Evolutionary conservation across 2,888 invertebrate species (phyloP).

Genomic region (Hybos culiciformis): DNA sequence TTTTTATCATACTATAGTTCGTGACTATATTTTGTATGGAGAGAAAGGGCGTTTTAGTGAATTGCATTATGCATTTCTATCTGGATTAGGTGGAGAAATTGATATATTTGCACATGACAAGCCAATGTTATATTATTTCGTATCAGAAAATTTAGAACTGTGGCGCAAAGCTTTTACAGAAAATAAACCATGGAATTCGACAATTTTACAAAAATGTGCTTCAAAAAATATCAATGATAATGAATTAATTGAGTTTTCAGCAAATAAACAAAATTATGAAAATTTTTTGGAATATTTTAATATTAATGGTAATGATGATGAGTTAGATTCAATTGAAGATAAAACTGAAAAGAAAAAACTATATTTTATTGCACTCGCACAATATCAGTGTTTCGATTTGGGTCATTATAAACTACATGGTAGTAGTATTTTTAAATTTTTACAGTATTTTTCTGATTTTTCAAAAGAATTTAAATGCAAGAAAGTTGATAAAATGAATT

Average conservation of each 20-base stretch:
- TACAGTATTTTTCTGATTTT: not conserved
- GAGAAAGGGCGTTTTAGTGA: not conserved
- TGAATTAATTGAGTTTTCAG: not conserved
- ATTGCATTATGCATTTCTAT: not conserved
- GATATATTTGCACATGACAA: not conserved
- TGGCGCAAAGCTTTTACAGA: not conserved
- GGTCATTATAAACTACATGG: not conserved
- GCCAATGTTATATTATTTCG: constrained; percentile 1
- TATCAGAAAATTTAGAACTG: not conserved
- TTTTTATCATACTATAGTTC: not conserved
- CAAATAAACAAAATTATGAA: not conserved
- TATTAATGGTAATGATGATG: not conserved
- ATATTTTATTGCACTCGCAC: not conserved
- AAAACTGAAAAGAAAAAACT: not conserved
- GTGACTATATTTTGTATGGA: not conserved
- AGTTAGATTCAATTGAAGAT: not conserved
- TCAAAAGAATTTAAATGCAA: not conserved
- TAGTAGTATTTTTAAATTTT: not conserved
- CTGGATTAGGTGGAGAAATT: constrained; percentile 1
- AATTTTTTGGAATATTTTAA: not conserved
- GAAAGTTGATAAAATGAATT: not conserved
- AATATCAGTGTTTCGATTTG: not conserved
- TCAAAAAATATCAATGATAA: not conserved
- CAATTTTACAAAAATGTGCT: not conserved
- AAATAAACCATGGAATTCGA: not conserved